Evolutionary conservation across 2,888 invertebrate genomes (phyloP).

Genomic region (Iphiclides podalirius): DNA sequence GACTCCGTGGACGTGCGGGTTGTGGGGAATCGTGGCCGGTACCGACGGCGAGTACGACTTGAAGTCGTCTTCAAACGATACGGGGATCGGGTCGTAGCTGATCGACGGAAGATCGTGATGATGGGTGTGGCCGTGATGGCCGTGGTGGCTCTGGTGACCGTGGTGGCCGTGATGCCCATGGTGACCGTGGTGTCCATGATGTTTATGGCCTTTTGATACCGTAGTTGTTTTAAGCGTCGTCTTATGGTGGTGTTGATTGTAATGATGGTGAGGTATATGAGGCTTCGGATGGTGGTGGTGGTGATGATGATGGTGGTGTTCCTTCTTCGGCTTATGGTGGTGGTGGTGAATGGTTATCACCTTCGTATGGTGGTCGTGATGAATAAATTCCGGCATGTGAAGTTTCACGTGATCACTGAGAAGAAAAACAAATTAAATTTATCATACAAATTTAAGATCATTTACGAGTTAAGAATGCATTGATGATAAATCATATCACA

Average conservation of each 20-base stretch:
- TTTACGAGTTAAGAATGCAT: too few species aligned
- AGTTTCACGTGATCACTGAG: slow-evolving; percentile 80
- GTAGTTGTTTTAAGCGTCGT: slow-evolving; percentile 55
- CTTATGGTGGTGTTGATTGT: slow-evolving; percentile 62
- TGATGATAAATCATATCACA: too few species aligned
- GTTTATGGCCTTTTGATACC: slow-evolving; percentile 42
- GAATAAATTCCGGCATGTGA: slow-evolving; percentile 80
- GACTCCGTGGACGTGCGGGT: slow-evolving; percentile 46
- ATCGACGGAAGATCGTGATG: slow-evolving; percentile 44
- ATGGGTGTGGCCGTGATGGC: slow-evolving; percentile 42
- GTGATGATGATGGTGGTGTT: slow-evolving; percentile 61
- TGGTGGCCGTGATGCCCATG: slow-evolving; percentile 32
- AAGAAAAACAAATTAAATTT: slow-evolving; percentile 48
- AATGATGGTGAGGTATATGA: slow-evolving; percentile 48
- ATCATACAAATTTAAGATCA: too few species aligned
- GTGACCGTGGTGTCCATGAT: slow-evolving; percentile 38
- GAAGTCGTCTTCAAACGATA: slow-evolving; percentile 54
- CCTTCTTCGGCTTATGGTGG: slow-evolving; percentile 71
- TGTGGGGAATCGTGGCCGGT: slow-evolving; percentile 38
- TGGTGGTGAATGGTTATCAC: slow-evolving; percentile 80
- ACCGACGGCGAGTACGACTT: slow-evolving; percentile 47
- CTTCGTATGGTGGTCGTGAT: slow-evolving; percentile 81
- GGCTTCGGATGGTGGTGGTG: slow-evolving; percentile 75
- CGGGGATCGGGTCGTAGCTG: slow-evolving; percentile 35
- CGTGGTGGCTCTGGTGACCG: slow-evolving; percentile 37